Percentiles rank a stretch among this genome's conserved stretches.
phyloP scores from a whole-genome alignment of 2,113 vertebrate species.

The Morone saxatilis region DNA sequence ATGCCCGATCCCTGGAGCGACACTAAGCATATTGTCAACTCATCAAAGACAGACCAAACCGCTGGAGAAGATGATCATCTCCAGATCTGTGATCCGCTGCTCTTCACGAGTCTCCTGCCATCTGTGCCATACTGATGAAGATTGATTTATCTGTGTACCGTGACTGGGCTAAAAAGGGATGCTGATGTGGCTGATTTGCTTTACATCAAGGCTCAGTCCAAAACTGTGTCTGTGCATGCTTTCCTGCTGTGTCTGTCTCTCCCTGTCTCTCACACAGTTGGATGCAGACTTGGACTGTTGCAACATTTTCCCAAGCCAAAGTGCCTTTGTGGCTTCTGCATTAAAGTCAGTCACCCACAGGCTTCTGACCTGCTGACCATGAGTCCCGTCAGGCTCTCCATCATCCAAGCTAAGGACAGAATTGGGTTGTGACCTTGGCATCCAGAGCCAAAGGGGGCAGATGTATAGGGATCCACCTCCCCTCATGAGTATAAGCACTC shows the following conservation, averaged over 20 bases:
- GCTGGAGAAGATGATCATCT: slow-evolving; percentile 37
- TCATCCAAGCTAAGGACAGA: slow-evolving; percentile 27
- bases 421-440: slow-evolving; percentile 46
- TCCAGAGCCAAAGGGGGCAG: slow-evolving; percentile 13
- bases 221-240: slow-evolving; percentile 34
- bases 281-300: slow-evolving; percentile 17
- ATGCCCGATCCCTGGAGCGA: slow-evolving; percentile 52
- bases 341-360: slow-evolving; percentile 24
- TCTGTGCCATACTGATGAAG: slow-evolving; percentile 53
- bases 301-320: slow-evolving; percentile 21
- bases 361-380: slow-evolving; percentile 52
- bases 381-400: slow-evolving; percentile 1
- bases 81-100: slow-evolving; percentile 33
- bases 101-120: slow-evolving; percentile 11
- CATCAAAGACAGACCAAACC: slow-evolving; percentile 53
- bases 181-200: slow-evolving; percentile 39
- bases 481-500: not conserved
- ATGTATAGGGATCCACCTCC: not conserved
- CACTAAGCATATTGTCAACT: slow-evolving; percentile 66
- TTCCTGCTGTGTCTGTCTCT: slow-evolving; percentile 14
- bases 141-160: slow-evolving; percentile 52
- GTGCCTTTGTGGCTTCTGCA: slow-evolving; percentile 27
- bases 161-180: slow-evolving; percentile 55
- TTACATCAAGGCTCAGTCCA: slow-evolving; percentile 27
- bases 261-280: slow-evolving; percentile 31